Evolutionary conservation across 2,888 invertebrate species (phyloP).

Genomic region (Drosophila prolongata): DNA sequence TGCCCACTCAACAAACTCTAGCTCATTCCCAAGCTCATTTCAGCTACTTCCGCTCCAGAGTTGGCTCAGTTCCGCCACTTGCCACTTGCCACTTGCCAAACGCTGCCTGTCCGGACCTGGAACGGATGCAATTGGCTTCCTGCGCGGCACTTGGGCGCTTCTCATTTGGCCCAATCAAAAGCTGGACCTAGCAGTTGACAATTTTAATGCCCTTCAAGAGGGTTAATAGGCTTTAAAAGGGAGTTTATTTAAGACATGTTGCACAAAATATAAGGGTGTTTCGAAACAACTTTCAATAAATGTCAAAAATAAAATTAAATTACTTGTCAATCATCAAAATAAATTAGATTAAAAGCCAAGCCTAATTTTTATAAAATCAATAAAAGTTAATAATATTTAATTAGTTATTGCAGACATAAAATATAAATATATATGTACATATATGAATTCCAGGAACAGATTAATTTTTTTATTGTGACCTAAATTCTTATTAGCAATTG

Average conservation of each 20-base stretch:
- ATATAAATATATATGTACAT: too few relatives aligned
- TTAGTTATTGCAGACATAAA: too few relatives aligned
- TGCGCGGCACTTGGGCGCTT: slow-evolving; percentile 54
- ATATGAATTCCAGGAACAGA: neutral
- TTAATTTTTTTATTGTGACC: neutral
- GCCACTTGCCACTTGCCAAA: slow-evolving; percentile 61
- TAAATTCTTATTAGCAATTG: neutral
- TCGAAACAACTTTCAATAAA: too few relatives aligned
- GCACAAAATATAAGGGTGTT: too few relatives aligned
- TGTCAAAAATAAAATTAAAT: too few relatives aligned
- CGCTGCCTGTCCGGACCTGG: slow-evolving; percentile 47
- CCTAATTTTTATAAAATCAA: too few relatives aligned
- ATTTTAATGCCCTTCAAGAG: slow-evolving; percentile 20
- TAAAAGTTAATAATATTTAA: too few relatives aligned
- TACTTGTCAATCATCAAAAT: too few relatives aligned
- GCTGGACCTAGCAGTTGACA: slow-evolving; percentile 19
- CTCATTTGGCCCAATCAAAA: slow-evolving; percentile 74
- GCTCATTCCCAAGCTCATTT: slow-evolving; percentile 52
- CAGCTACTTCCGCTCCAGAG: slow-evolving; percentile 62
- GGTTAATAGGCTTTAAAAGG: neutral
- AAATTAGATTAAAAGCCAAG: too few relatives aligned
- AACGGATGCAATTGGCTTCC: slow-evolving; percentile 73
- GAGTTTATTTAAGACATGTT: neutral
- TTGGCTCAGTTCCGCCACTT: slow-evolving; percentile 55
- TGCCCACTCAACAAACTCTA: slow-evolving; percentile 42